Percentiles rank a stretch among this genome's conserved stretches.
These are phyloP conservation scores for Serranus cabrilla DNA, from an alignment of 2,797 vertebrate genomes.

Conservation along the genomic window DNA sequence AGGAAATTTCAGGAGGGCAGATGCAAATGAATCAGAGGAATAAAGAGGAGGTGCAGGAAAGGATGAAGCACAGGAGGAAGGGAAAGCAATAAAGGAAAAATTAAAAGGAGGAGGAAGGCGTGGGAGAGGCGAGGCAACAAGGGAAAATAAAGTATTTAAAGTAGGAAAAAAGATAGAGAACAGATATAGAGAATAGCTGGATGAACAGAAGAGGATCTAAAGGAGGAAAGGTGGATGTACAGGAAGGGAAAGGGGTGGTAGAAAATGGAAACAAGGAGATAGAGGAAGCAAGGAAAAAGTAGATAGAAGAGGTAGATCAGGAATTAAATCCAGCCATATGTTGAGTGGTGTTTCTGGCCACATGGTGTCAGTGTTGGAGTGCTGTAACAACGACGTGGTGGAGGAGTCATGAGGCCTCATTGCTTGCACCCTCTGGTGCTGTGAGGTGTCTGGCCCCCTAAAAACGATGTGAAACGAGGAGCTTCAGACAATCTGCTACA, in stretches of 20 bases:
- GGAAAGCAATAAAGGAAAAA: neutral
- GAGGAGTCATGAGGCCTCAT: neutral
- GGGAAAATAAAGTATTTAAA: neutral
- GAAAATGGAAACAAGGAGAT: neutral
- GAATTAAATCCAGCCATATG: no score
- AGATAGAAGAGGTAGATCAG: neutral
- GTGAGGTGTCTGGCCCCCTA: neutral
- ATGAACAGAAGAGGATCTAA: neutral
- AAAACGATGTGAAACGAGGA: neutral
- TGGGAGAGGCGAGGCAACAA: neutral
- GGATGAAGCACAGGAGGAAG: neutral
- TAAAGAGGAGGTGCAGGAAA: neutral
- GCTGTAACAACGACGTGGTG: neutral
- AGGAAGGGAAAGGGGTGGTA: neutral
- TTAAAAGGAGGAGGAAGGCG: neutral
- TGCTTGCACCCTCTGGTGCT: neutral
- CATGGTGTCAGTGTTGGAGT: constrained; percentile 68
- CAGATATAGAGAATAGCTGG: neutral
- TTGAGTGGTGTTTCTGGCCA: constrained; percentile 26
- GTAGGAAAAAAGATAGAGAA: neutral
- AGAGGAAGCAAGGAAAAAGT: neutral
- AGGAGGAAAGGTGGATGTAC: neutral
- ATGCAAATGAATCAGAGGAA: neutral
- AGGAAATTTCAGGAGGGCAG: neutral
- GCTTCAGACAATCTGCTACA: constrained; percentile 5